Base-by-base conservation (phyloP, 2,888 invertebrate species). In the Diachrysia chrysitis region DNA sequence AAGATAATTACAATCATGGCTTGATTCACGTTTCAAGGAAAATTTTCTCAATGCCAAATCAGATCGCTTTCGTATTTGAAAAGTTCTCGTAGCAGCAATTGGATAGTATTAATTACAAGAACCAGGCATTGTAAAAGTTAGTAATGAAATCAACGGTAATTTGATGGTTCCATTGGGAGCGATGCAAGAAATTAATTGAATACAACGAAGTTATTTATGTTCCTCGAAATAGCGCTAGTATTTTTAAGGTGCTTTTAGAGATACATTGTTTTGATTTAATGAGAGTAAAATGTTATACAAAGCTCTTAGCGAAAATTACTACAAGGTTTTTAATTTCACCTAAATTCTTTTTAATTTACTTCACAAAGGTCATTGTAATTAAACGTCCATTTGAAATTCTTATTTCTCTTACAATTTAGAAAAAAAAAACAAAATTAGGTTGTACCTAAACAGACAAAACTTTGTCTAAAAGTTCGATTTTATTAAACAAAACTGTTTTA, bases 71-170 rank as follows among this genome's bases (percentile, higher is more conserved):
- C 67, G 35, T 56, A 63, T 72, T 72, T 46, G 55, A 77, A 63
- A 73, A 77, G 67, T 77, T 77, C 58, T 53, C 66, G 59, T 61
- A 63, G 61, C 51, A 14, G 61, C 51, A 60, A 73, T 63, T 60
- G 73, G 66, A 63, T 77, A 61, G 68, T 9, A 63, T 76, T 78
- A 72, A 78, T 69, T 67, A 62, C 14, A 59, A 64, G 56, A 59
- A 61, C 58, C 14, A n/a, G 59, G 61, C 55, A 63, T 78, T 78
- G 76, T 78, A 61, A 63, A 78, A 76, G 71, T 74, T 79, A 54
- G 29, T 74, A 74, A 76, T 78, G 63, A 63, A 78, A 78, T 73
- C 65, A 66, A 66, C 70, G 54, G 58, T 58, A 71, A 71, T 63
- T 76, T 56, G 70, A 66, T 51, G 58, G 54, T 60, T 35, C 58